These are phyloP conservation scores for Drosophila emarginata DNA, from an alignment of 2,888 invertebrate genomes.

Conservation along the genomic window DNA sequence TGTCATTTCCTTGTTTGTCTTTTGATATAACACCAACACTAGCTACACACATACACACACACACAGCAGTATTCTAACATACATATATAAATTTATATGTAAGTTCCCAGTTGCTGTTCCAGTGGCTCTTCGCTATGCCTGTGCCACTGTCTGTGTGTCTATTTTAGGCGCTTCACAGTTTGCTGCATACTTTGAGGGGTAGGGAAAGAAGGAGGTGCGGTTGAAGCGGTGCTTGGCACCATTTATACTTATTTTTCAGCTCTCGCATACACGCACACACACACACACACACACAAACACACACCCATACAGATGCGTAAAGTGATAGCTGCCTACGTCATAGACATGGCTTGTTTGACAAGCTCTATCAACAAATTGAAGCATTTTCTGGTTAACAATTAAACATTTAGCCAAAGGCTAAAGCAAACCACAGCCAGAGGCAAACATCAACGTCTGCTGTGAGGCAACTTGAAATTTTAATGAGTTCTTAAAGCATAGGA, in stretches of 20 bases:
- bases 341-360: constrained; percentile 31
- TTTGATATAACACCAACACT: constrained; percentile 27
- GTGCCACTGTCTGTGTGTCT: constrained; percentile 30
- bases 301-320: constrained; percentile 14
- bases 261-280: constrained; percentile 22
- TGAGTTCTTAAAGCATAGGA: constrained; percentile 61
- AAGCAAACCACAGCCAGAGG: constrained; percentile 10
- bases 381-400: constrained; percentile 35
- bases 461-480: constrained; percentile 63
- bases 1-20: constrained; percentile 47
- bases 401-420: constrained; percentile 39
- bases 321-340: constrained; percentile 29
- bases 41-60: constrained; percentile 20
- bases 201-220: not conserved
- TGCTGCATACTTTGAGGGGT: constrained; percentile 27
- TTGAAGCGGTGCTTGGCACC: constrained; percentile 65
- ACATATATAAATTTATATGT: constrained; percentile 1
- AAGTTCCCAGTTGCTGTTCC: constrained; percentile 15
- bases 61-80: not conserved
- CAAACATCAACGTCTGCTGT: constrained; percentile 38
- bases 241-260: constrained; percentile 48
- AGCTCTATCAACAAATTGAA: constrained; percentile 22
- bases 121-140: constrained; percentile 47
- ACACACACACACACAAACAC: constrained; percentile 13
- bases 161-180: constrained; percentile 41